Evolutionary conservation across 2,888 invertebrate species (phyloP).

Genomic region (Ormyrus rosae): DNA sequence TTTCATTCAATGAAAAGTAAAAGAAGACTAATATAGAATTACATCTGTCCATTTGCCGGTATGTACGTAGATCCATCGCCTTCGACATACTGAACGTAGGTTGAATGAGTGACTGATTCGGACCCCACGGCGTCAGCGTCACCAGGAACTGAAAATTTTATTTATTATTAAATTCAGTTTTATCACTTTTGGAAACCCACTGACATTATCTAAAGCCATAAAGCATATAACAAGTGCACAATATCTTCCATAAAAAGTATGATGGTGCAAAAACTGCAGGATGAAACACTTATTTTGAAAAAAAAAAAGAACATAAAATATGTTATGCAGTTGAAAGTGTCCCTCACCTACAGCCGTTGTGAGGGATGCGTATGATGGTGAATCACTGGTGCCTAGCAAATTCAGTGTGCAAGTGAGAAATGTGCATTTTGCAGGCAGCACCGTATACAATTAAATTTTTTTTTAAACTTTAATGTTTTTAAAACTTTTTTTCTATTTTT

Average conservation of each 20-base stretch:
- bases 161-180: background rate
- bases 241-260: constrained; percentile 13
- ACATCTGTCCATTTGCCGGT: constrained; percentile 82
- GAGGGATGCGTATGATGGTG: constrained; percentile 78
- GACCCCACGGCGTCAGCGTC: constrained; percentile 77
- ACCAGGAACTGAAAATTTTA: constrained; percentile 73
- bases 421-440: constrained; percentile 69
- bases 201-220: background rate
- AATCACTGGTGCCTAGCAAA: constrained; percentile 73
- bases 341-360: constrained; percentile 76
- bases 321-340: constrained; percentile 65
- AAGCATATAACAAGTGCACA: constrained; percentile 16
- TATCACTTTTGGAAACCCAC: background rate
- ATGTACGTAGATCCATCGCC: constrained; percentile 79
- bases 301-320: constrained; percentile 34
- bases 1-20: constrained; percentile 21
- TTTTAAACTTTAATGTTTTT: constrained; percentile 62
- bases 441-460: constrained; percentile 64
- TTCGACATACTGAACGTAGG: constrained; percentile 82
- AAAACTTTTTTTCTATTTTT: constrained; percentile 56
- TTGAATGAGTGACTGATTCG: constrained; percentile 79
- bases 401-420: constrained; percentile 68
- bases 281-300: constrained; percentile 13
- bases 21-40: constrained; percentile 61
- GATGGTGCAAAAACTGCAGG: background rate